Evolutionary conservation across 2,113 vertebrate genomes (phyloP).

Genomic region (Brachyhypopomus occidentalis): DNA sequence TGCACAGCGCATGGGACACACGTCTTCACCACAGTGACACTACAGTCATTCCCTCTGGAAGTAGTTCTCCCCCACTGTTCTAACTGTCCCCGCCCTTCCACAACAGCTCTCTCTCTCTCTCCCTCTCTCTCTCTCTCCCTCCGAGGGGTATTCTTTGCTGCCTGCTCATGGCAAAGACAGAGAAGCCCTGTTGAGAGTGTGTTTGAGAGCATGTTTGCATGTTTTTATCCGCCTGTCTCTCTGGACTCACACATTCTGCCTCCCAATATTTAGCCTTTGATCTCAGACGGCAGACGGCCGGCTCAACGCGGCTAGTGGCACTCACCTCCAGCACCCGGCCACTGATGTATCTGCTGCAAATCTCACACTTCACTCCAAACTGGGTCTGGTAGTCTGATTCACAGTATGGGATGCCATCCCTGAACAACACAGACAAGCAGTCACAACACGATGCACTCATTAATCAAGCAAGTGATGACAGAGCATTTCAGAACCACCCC

Average conservation of each 20-base stretch:
- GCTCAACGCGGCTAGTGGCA: neutral
- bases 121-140: constrained; percentile 16
- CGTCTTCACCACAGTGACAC: neutral
- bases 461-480: neutral
- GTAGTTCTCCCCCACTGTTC: neutral
- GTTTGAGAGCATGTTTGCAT: constrained; percentile 30
- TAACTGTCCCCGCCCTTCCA: neutral
- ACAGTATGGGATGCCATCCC: constrained; percentile 93
- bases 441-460: constrained; percentile 26
- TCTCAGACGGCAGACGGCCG: constrained; percentile 38
- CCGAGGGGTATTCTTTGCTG: constrained; percentile 9
- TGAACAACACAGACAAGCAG: constrained; percentile 60
- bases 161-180: constrained; percentile 31
- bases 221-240: constrained; percentile 27
- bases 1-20: neutral
- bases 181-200: constrained; percentile 5
- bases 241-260: constrained; percentile 6
- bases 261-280: constrained; percentile 48
- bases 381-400: constrained; percentile 96
- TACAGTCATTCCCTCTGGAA: neutral
- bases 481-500: neutral
- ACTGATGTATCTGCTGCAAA: constrained; percentile 94
- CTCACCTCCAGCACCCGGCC: constrained; percentile 97
- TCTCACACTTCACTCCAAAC: constrained; percentile 97
- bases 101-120: neutral